phyloP scores from a whole-genome alignment of 2,888 invertebrate genomes.

The Aporophyla nigra region DNA sequence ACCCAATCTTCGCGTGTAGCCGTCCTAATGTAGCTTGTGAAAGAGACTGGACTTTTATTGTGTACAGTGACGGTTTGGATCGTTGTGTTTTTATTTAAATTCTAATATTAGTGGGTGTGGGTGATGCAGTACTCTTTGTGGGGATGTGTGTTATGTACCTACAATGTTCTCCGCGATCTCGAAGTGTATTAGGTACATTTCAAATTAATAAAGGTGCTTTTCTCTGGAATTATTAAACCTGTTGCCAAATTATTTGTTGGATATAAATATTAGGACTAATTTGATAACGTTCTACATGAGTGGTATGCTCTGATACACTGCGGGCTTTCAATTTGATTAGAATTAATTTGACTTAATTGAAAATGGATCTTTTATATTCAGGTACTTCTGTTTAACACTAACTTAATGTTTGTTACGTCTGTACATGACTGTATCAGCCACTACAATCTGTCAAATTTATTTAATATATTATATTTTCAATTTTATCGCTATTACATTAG shows the following conservation, averaged over 20 bases:
- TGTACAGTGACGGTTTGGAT: slow-evolving; percentile 10
- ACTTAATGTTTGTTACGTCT: too few species aligned
- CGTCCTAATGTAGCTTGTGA: slow-evolving; percentile 34
- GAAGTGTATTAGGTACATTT: slow-evolving; percentile 25
- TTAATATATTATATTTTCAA: too few species aligned
- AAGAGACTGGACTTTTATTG: slow-evolving; percentile 41
- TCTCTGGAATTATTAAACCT: slow-evolving; percentile 12
- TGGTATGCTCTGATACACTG: slow-evolving; percentile 15
- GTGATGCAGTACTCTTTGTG: not conserved
- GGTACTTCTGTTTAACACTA: not conserved
- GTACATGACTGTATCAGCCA: too few species aligned
- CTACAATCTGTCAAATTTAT: too few species aligned
- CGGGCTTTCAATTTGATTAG: slow-evolving; percentile 3
- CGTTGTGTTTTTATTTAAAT: slow-evolving; percentile 8
- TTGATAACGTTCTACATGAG: slow-evolving; percentile 21
- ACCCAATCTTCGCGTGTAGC: slow-evolving; percentile 42
- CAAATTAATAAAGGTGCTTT: slow-evolving; percentile 13
- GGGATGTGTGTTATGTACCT: not conserved
- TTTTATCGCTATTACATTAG: too few species aligned
- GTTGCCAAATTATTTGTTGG: slow-evolving; percentile 25
- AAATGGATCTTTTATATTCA: not conserved
- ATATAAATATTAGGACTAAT: slow-evolving; percentile 15
- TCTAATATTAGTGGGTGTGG: slow-evolving; percentile 20
- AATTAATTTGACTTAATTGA: slow-evolving; percentile 9
- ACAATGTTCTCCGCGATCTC: not conserved